Base-by-base conservation (phyloP, 2,888 invertebrate species). In the Drosophila dives region DNA sequence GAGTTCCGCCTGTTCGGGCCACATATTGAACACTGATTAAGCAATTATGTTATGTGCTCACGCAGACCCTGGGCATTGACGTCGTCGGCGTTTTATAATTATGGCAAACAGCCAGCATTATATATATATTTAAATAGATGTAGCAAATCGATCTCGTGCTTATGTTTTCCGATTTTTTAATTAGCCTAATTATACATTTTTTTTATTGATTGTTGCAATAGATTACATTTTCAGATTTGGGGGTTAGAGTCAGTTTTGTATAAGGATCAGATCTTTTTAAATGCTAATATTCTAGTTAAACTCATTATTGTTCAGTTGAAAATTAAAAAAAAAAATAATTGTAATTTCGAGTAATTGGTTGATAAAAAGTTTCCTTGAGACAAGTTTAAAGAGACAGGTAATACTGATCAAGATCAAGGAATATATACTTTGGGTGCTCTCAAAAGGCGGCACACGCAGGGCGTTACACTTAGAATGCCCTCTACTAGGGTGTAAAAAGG, bases 71-170 rank as follows among this genome's bases (percentile, higher is more conserved):
- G 81, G 80, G 55, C 73, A 66, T 67, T 89, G 87, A 86, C 87
- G 81, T 72, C 86, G 75, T 72, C 60, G 38, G 20, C 34, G 36
- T 40, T 32, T 40, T 66, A 64, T 58, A 69, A 75, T 68, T 70
- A 78, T 87, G 87, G 87, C 87, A 78, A 69, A 33, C 32, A 38
- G 86, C 87, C 87, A 86, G 79, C 62, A 54, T 60, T 61, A 48
- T 77, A 49, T 77, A 49, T 70, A 60, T 76, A 75, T 71, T 80
- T 72, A 73, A 73, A 65, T 62, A 54, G 40, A 20, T 51, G 54
- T 51, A 36, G 29, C 54, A 50, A 48, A 20, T 38, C 70, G 45
- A 45, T 48, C n/a, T 38, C 29, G 12, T 40, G 51, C 7, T 15
- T n/a, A 26, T 62, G 26, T 32, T 56, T 45, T 45, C 23, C 15